Percentiles rank a stretch among this genome's conserved stretches.
phyloP scores from a whole-genome alignment of 2,113 vertebrate species.

The Neolamprologus brichardi region DNA sequence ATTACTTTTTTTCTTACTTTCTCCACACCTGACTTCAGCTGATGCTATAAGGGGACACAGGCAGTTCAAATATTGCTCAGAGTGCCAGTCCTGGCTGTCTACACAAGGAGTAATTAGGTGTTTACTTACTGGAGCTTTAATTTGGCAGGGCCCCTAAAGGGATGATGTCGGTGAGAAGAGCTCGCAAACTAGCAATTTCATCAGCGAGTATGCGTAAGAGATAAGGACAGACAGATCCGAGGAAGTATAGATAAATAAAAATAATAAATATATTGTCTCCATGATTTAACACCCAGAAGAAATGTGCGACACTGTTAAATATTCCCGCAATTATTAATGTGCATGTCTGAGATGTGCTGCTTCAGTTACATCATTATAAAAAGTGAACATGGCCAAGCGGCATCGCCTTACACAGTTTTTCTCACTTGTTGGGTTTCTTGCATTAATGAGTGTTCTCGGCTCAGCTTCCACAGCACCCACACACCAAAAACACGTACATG shows the following conservation, averaged over 20 bases:
- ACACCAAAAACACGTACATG: conserved; percentile 31
- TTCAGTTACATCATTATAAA: background rate
- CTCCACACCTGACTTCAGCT: background rate
- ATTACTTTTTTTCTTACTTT: background rate
- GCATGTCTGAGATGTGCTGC: conserved; percentile 1
- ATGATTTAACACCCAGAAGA: conserved; percentile 27
- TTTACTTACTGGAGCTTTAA: conserved; percentile 49
- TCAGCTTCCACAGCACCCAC: conserved; percentile 35
- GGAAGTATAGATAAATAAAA: background rate
- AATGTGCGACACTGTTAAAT: conserved; percentile 38
- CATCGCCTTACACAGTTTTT: conserved; percentile 18
- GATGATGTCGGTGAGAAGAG: conserved; percentile 9
- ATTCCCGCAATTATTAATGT: conserved; percentile 40
- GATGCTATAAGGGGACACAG: background rate
- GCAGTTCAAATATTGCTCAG: background rate
- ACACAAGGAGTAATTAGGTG: conserved; percentile 52
- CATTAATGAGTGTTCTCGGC: conserved; percentile 46
- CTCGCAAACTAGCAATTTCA: conserved; percentile 14
- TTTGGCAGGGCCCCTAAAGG: conserved; percentile 28
- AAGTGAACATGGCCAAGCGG: background rate
- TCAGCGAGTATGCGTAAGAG: conserved; percentile 16
- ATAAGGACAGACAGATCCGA: conserved; percentile 5
- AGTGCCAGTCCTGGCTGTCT: conserved; percentile 26
- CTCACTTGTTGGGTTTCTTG: conserved; percentile 34
- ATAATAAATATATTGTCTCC: background rate